Conservation (phyloP, 1,140 invertebrate species). For the Drosophila pachea region DNA sequence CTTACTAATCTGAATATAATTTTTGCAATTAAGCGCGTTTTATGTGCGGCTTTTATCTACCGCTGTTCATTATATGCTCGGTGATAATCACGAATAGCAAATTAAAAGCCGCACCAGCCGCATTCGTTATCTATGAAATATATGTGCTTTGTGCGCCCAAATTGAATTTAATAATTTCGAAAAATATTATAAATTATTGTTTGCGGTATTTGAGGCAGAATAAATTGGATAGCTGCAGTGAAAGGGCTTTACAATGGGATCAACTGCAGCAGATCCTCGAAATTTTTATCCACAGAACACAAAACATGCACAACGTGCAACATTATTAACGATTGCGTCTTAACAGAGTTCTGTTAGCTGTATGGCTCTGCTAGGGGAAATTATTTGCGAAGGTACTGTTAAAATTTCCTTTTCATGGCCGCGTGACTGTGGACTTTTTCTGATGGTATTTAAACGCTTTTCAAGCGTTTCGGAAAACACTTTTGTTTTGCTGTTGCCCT, state of each 20-base stretch:
- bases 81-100: neutral
- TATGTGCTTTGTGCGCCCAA: neutral
- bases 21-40: neutral
- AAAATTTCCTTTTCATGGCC: conserved; percentile 53
- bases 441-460: conserved; percentile 9
- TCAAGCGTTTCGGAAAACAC: conserved; percentile 15
- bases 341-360: conserved; percentile 22
- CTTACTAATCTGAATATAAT: neutral
- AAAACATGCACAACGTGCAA: neutral
- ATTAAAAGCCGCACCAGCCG: conserved; percentile 4
- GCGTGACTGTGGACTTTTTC: conserved; percentile 5
- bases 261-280: neutral
- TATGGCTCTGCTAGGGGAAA: conserved; percentile 8
- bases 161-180: too few relatives aligned
- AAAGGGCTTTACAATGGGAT: too few relatives aligned
- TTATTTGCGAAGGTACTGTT: conserved; percentile 39
- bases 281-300: neutral
- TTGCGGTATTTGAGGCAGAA: neutral
- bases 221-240: neutral
- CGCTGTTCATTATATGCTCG: neutral
- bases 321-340: too few relatives aligned
- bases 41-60: neutral
- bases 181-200: neutral
- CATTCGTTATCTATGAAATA: conserved; percentile 5
- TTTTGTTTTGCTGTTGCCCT: conserved; percentile 23